Evolutionary conservation across 2,113 vertebrate species (phyloP), one percentile per base, ranked within the genome.

Genomic region (Harpagus bidentatus): DNA sequence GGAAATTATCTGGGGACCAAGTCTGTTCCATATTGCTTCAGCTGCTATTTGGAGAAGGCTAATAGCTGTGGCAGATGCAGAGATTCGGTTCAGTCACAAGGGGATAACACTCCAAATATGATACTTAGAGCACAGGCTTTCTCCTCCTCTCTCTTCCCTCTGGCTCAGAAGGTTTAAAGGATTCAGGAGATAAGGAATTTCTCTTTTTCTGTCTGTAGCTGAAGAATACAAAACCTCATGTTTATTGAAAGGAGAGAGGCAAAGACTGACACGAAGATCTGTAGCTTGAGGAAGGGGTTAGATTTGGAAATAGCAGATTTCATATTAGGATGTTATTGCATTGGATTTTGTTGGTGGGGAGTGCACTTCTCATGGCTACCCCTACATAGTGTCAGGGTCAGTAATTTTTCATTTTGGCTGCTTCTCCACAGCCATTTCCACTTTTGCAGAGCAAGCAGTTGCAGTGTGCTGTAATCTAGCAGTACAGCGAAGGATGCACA

Each of bases 1-100:
- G 70, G 95, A 97, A 97, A 97, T 92, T 86, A 52, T 78, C 95
- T 92, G 40, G 96, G 95, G 96, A 96, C 88, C 25, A 55, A 90
- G 85, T 74, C 81, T 93, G 82, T 93, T 97, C 94, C 92, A 59
- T 92, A 92, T 93, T 94, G 92, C 88, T 97, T 94, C 88, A 92
- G 82, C 82, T 88, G 86, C 94, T 93, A 59, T 96, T 93, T 94
- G 95, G 87, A 93, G 85, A 93, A 90, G 76, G 50, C 79, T 96
- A 93, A 93, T 95, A 86, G 85, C 71, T 92, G 67, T 92, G 82
- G 92, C 94, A 94, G 92, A 96, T 88, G 80, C 69, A 81, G 55
- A 86, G 71, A 70, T 70, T 88, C 2, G 0, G 58, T 93, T 94
- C 82, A 90, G 90, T 96, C 97, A 78, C 88, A 73, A 83, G 94